Conservation (phyloP, 1,140 invertebrate species). For the Cherax destructor region DNA sequence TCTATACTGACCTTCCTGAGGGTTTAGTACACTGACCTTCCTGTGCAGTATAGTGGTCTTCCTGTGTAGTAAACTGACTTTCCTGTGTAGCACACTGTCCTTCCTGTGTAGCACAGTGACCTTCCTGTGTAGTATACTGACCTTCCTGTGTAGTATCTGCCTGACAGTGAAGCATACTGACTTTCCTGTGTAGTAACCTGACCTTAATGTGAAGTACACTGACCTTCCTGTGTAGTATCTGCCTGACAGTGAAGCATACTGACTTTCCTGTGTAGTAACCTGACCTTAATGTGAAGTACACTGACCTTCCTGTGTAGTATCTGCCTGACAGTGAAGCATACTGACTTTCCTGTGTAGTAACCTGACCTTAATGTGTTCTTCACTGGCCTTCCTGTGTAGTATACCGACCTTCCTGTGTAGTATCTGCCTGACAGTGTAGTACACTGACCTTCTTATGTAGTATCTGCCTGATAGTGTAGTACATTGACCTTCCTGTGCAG, state of each 20-base stretch:
- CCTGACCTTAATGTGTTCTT: no score
- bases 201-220: neutral
- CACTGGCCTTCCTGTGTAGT: conserved; percentile 75
- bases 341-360: conserved; percentile 73
- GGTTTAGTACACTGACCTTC: no score
- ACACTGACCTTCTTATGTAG: no score
- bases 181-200: conserved; percentile 74
- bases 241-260: conserved; percentile 73
- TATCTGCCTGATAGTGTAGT: no score
- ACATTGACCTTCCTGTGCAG: no score
- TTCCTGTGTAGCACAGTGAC: no score
- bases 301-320: conserved; percentile 75
- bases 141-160: conserved; percentile 75
- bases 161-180: conserved; percentile 73
- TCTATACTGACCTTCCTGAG: no score
- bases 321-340: conserved; percentile 73
- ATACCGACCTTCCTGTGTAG: conserved; percentile 82
- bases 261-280: conserved; percentile 73
- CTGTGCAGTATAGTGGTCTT: conserved; percentile 63
- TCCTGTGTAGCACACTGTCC: no score
- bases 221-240: conserved; percentile 75
- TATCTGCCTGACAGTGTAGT: no score
- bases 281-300: no score
- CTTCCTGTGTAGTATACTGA: conserved; percentile 71
- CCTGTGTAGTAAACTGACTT: no score